Conservation (phyloP, 2,888 invertebrate species). For the Dicyrtomina minuta region DNA sequence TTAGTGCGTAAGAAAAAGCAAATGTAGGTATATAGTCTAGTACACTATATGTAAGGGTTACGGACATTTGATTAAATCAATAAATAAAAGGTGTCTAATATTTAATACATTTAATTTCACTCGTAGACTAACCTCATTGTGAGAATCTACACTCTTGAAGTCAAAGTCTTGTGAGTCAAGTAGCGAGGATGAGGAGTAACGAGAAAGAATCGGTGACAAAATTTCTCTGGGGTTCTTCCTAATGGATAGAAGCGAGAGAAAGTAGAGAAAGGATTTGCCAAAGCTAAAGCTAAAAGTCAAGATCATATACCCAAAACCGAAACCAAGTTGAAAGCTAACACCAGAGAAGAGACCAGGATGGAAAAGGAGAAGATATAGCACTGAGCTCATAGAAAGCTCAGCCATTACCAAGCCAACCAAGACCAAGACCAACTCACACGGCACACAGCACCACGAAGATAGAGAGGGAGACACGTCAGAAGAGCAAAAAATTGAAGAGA, state of each 20-base stretch:
- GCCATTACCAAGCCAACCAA: not conserved
- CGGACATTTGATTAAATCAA: too few species aligned
- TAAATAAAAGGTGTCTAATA: too few species aligned
- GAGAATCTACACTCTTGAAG: not conserved
- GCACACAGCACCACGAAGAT: not conserved
- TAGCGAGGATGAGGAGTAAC: slow-evolving; percentile 3
- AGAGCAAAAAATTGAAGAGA: not conserved
- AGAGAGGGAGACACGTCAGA: not conserved
- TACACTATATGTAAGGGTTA: too few species aligned
- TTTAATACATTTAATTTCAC: too few species aligned
- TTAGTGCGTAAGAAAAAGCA: too few species aligned
- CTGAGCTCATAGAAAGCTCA: too few species aligned
- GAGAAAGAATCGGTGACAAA: not conserved
- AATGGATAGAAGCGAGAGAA: not conserved
- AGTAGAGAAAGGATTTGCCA: not conserved
- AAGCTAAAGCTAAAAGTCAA: not conserved
- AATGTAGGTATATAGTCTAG: too few species aligned
- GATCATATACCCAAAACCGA: too few species aligned
- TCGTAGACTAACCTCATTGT: not conserved
- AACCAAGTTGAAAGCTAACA: too few species aligned
- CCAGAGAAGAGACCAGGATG: too few species aligned
- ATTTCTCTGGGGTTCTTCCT: slow-evolving; percentile 1
- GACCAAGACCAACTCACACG: not conserved
- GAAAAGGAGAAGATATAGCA: too few species aligned
- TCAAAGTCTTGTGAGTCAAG: too few species aligned